Evolutionary conservation across 2,113 vertebrate genomes (phyloP), one percentile per base, ranked within the genome.

Genomic region (Ivindomyrus marchei): DNA sequence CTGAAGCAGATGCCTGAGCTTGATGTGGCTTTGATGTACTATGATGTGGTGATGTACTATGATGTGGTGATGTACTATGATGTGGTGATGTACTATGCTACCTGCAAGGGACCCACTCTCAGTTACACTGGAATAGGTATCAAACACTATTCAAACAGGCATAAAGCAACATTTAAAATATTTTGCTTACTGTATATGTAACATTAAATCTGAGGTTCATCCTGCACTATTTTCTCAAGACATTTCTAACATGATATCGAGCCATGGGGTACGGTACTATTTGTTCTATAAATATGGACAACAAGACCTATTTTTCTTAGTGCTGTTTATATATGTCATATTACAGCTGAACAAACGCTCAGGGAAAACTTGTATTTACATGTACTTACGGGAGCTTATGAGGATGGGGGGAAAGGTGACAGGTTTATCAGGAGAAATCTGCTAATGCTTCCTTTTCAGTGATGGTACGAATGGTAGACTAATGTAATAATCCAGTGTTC

Each of bases 1-100:
- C 83, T 56, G 84, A 53, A 90, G 50, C 46, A 24, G 42, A 90
- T 66, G 58, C 42, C 39, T 70, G 88, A 89, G 77, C 80, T 90
- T 90, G 31, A 42, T 84, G 19, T 47, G 74, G 74, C 74, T 80
- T 80, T 42, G 17, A 19, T 80, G 27, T 77, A 50, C 13, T 50
- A 50, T 50, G 49, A 47, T 47, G 47, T 50, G 49, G 49, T 42
- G 17, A 19, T 42, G 27, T 77, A 50, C 13, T 50, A 50, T 50
- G 49, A 47, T 47, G 47, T 50, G 49, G 49, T 39, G 36, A 39
- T 77, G 27, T 77, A 15, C 31, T 77, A 19, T 39, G 31, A 47
- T 47, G 47, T 50, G 49, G 49, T 39, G 36, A 39, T 77, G 27
- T 77, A 15, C 31, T 77, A 19, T 39, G 31, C 6, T 24, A 7